Percentiles rank a stretch among this genome's conserved stretches.
Evolutionary conservation across 2,888 invertebrate genomes (phyloP).

Genomic region (Cylloceria caligata): DNA sequence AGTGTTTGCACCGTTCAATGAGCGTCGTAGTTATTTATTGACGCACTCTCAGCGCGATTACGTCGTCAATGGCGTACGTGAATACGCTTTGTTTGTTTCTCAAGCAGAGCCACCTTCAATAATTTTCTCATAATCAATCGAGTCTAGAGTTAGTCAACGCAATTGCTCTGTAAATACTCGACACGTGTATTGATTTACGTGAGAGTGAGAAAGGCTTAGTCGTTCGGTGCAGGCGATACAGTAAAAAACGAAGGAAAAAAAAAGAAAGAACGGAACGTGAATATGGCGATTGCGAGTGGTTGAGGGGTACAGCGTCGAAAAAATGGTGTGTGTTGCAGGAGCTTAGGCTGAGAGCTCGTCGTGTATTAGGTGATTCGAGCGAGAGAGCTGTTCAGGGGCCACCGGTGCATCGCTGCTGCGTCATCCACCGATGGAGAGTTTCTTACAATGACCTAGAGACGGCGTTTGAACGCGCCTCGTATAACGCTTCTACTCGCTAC

Average conservation of each 20-base stretch:
- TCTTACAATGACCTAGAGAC: slow-evolving; percentile 57
- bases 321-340: slow-evolving; percentile 82
- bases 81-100: slow-evolving; percentile 12
- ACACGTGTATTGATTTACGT: not conserved
- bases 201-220: slow-evolving; percentile 12
- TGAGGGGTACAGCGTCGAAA: slow-evolving; percentile 65
- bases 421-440: slow-evolving; percentile 55
- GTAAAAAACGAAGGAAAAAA: slow-evolving; percentile 1
- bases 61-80: slow-evolving; percentile 53
- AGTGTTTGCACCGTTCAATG: slow-evolving; percentile 51
- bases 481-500: slow-evolving; percentile 3
- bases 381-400: not conserved
- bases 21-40: slow-evolving; percentile 24
- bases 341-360: slow-evolving; percentile 73
- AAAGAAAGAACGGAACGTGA: slow-evolving; percentile 4
- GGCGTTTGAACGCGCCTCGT: slow-evolving; percentile 21
- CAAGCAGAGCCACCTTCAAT: not conserved
- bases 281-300: slow-evolving; percentile 40
- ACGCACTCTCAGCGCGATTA: slow-evolving; percentile 22
- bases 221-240: slow-evolving; percentile 35
- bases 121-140: not conserved
- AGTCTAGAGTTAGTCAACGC: not conserved
- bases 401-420: slow-evolving; percentile 39
- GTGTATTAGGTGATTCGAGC: slow-evolving; percentile 77
- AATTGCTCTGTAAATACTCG: not conserved